Percentiles rank a stretch among this genome's conserved stretches.
Conservation (phyloP, 2,797 vertebrate species). For the Propithecus deckenii region DNA sequence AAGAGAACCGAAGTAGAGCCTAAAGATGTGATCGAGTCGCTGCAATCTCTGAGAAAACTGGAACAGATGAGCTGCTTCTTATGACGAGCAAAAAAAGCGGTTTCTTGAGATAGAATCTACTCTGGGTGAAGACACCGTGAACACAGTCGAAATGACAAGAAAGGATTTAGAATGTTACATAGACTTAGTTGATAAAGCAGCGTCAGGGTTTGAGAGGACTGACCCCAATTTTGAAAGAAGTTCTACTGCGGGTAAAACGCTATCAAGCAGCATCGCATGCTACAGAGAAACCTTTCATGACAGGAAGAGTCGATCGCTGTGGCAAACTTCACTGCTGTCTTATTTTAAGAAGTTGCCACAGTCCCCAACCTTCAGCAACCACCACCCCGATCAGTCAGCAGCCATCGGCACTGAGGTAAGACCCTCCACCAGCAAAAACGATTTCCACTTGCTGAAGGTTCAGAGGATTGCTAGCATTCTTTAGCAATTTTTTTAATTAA, state of each 20-base stretch:
- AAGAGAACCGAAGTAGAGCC: background rate
- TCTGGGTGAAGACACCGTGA: background rate
- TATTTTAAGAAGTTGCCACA: background rate
- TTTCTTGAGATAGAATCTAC: background rate
- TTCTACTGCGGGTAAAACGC: background rate
- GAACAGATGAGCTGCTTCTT: background rate
- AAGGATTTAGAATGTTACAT: background rate
- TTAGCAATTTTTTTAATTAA: background rate
- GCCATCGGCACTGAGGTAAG: background rate
- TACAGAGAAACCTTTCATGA: background rate
- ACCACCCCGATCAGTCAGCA: background rate
- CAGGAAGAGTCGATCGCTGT: background rate
- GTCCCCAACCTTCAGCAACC: background rate
- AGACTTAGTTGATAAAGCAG: background rate
- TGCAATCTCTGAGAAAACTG: background rate
- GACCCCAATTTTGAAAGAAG: background rate
- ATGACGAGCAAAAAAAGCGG: background rate
- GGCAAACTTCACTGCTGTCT: background rate
- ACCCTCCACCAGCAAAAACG: background rate
- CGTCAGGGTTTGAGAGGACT: background rate
- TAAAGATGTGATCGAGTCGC: background rate
- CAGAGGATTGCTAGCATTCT: background rate
- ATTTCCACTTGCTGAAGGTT: background rate
- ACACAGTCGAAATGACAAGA: background rate
- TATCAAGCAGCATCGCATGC: background rate